These are phyloP conservation scores for Drosophila oshimai DNA, from an alignment of 1,140 invertebrate genomes.

Conservation along the genomic window DNA sequence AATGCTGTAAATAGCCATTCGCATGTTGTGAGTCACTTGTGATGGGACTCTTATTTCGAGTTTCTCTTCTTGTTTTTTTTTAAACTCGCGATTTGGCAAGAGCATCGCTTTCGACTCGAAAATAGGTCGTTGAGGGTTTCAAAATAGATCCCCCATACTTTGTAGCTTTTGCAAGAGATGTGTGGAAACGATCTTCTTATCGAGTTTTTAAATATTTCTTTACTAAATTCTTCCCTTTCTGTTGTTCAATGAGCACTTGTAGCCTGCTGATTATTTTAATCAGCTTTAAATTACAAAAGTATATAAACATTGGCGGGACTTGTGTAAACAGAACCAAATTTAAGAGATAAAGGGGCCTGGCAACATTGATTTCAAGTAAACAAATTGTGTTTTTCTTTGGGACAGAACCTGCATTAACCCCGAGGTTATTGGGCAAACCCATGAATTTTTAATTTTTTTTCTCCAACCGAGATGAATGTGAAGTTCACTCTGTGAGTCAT, in stretches of 20 bases:
- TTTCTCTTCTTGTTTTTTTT: conserved; percentile 23
- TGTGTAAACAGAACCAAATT: conserved; percentile 38
- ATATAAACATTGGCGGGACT: conserved; percentile 24
- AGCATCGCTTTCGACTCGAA: conserved; percentile 19
- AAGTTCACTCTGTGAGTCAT: conserved; percentile 65
- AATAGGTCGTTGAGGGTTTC: conserved; percentile 52
- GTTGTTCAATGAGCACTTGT: background rate
- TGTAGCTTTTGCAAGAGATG: conserved; percentile 6
- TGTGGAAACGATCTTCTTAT: background rate
- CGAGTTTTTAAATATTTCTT: background rate
- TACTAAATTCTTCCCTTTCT: conserved; percentile 33
- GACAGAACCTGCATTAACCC: conserved; percentile 36
- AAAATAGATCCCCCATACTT: conserved; percentile 49
- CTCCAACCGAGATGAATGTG: conserved; percentile 44
- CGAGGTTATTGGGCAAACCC: conserved; percentile 22
- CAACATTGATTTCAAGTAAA: conserved; percentile 9
- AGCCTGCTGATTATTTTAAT: conserved; percentile 35
- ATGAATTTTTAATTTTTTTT: conserved; percentile 24
- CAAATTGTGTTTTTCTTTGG: background rate
- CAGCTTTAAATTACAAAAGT: conserved; percentile 50
- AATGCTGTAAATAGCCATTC: conserved; percentile 48
- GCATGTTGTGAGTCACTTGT: conserved; percentile 69
- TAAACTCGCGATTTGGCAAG: conserved; percentile 30
- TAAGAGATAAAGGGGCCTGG: conserved; percentile 10
- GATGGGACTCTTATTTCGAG: conserved; percentile 18